Percentiles rank a stretch among this genome's conserved stretches.
phyloP scores from a whole-genome alignment of 1,140 invertebrate genomes.

The Cydia splendana region DNA sequence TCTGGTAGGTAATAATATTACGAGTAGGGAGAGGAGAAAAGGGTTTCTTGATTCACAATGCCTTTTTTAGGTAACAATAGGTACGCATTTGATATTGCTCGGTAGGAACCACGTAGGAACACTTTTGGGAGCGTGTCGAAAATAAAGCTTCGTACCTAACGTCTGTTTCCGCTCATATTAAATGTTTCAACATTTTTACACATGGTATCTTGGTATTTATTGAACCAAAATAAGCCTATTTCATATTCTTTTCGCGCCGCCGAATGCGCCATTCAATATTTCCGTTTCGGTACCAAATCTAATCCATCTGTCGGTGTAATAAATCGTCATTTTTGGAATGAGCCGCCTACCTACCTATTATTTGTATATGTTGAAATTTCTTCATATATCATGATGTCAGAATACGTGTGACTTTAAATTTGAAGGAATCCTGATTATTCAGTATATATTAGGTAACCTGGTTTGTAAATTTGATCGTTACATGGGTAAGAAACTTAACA shows the following conservation, averaged over 20 bases:
- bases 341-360: not conserved
- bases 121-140: not conserved
- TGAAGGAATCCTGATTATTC: too few species aligned
- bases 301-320: not conserved
- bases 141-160: not conserved
- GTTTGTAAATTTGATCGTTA: too few species aligned
- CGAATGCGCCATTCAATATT: not conserved
- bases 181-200: not conserved
- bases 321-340: not conserved
- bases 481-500: too few species aligned
- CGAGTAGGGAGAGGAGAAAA: not conserved
- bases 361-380: not conserved
- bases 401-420: too few species aligned
- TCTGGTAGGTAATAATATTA: not conserved
- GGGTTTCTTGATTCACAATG: not conserved
- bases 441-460: too few species aligned
- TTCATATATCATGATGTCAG: too few species aligned
- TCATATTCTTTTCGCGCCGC: not conserved
- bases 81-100: not conserved
- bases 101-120: not conserved
- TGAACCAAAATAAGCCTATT: conserved; percentile 8
- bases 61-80: not conserved
- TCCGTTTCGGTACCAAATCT: not conserved
- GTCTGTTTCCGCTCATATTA: not conserved
- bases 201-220: not conserved